Evolutionary conservation across 2,797 vertebrate genomes (phyloP).

Genomic region (Phylloscopus collybita): DNA sequence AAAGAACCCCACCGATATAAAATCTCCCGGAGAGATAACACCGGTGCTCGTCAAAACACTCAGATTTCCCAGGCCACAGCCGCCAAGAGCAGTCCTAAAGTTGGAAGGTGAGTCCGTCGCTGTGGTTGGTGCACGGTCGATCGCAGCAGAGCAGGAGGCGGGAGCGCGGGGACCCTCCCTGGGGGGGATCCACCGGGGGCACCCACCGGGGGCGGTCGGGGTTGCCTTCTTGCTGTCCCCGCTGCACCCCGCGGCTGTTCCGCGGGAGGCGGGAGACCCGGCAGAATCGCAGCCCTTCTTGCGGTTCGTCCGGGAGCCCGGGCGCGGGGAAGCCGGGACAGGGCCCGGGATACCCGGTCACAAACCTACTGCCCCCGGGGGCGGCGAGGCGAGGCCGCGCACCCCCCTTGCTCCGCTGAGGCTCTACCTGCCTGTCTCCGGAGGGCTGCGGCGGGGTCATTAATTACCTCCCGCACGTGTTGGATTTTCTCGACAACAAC

Average conservation of each 20-base stretch:
- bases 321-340: neutral
- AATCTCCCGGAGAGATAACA: slow-evolving; percentile 78
- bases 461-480: slow-evolving; percentile 78
- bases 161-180: neutral
- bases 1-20: slow-evolving; percentile 63
- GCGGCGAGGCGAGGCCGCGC: neutral
- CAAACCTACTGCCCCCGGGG: no score
- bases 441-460: no score
- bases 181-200: neutral
- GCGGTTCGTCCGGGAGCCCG: neutral
- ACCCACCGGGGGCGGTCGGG: neutral
- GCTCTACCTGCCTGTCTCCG: neutral
- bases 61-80: slow-evolving; percentile 77
- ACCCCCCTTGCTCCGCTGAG: neutral
- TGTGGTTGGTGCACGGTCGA: slow-evolving; percentile 34
- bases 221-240: neutral
- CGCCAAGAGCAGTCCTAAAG: slow-evolving; percentile 78
- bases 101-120: slow-evolving; percentile 86
- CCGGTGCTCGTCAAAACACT: slow-evolving; percentile 77
- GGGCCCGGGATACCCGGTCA: neutral
- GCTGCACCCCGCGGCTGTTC: neutral
- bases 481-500: slow-evolving; percentile 70
- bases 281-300: no score
- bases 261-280: neutral
- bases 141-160: neutral